phyloP scores from a whole-genome alignment of 35 echinoderm and acorn worm species.

The Nesometra sesokonis region DNA sequence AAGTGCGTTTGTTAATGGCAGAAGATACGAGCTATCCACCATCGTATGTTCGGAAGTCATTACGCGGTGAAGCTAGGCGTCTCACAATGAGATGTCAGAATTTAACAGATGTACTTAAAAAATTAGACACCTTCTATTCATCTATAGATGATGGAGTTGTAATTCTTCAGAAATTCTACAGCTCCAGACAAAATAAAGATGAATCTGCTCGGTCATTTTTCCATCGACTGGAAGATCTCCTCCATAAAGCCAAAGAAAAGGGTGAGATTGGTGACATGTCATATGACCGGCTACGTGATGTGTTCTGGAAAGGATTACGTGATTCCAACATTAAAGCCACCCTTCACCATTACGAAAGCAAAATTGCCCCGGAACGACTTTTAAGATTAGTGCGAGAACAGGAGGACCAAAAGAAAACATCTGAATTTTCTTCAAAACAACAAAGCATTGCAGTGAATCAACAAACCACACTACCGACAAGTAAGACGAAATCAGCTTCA shows the following conservation, averaged over 20 bases:
- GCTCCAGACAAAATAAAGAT: not conserved
- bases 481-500: no score
- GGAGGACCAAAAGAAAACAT: no score
- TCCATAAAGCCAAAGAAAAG: conserved; percentile 3
- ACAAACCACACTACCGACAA: no score
- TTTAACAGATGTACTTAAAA: not conserved
- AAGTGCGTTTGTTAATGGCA: not conserved
- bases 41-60: conserved; percentile 1
- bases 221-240: conserved; percentile 5
- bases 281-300: not conserved
- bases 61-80: conserved; percentile 1
- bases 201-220: not conserved
- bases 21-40: not conserved
- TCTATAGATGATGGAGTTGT: not conserved
- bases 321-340: not conserved
- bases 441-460: no score
- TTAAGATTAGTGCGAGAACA: no score
- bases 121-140: not conserved
- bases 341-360: no score
- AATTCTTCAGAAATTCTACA: conserved; percentile 3
- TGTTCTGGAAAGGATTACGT: conserved; percentile 9
- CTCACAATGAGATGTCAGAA: not conserved
- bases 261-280: not conserved
- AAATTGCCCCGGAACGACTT: no score
- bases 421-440: no score